A percentile compares a stretch with the other conserved stretches of the same genome.
Evolutionary conservation across 2,113 vertebrate species (phyloP).

Genomic region (Epinephelus fuscoguttatus): DNA sequence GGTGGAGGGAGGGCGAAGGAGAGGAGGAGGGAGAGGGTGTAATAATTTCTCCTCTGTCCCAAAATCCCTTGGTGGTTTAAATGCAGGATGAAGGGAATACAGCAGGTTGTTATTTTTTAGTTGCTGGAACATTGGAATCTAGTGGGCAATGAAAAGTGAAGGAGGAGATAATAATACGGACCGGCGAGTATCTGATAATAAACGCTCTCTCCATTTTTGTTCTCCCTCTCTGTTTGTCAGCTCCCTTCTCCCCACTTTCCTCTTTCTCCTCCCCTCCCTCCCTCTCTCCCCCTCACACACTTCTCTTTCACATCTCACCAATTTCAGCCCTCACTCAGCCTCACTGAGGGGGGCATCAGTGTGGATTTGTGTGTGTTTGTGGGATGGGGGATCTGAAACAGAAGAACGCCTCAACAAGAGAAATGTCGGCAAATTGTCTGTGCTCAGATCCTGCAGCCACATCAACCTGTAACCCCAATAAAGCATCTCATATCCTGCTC

Average conservation of each 20-base stretch:
- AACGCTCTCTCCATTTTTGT: constrained; percentile 36
- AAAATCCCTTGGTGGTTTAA: constrained; percentile 27
- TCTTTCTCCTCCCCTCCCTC: constrained; percentile 40
- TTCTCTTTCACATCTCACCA: constrained; percentile 24
- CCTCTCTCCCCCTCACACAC: constrained; percentile 50
- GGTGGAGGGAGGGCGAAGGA: constrained; percentile 61
- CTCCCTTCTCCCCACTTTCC: constrained; percentile 18
- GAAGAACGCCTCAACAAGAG: constrained; percentile 8
- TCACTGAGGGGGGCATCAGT: constrained; percentile 1
- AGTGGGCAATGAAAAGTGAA: constrained; percentile 39
- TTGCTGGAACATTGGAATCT: constrained; percentile 20
- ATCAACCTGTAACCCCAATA: constrained; percentile 55
- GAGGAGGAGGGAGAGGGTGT: constrained; percentile 60
- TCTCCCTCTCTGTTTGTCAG: constrained; percentile 54
- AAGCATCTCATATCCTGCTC: constrained; percentile 59
- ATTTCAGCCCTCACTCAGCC: constrained; percentile 48
- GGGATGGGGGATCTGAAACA: constrained; percentile 31
- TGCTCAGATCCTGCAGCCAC: constrained; percentile 38
- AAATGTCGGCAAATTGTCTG: constrained; percentile 15
- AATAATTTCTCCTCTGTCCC: constrained; percentile 26
- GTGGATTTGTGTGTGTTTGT: constrained; percentile 50
- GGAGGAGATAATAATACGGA: constrained; percentile 27
- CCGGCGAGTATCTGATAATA: constrained; percentile 4
- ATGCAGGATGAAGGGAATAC: constrained; percentile 17
- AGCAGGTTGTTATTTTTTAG: constrained; percentile 40